Base-by-base conservation (phyloP, 2,797 vertebrate species). In the Sitta carolinensis region DNA sequence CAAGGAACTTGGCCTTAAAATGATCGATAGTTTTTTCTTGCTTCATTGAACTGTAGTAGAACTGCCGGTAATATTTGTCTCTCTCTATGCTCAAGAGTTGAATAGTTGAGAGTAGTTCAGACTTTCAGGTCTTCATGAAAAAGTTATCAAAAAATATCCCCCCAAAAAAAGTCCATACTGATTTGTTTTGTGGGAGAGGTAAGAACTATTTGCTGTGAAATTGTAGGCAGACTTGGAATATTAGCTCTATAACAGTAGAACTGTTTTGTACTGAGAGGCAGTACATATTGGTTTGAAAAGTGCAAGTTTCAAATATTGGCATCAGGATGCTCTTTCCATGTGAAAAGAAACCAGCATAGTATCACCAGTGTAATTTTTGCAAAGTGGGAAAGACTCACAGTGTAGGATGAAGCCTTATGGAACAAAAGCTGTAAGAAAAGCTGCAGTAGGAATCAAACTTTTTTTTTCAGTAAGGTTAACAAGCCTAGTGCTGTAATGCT, bases 271-370 rank as follows among this genome's bases (percentile, higher is more conserved):
- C 45, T n/a, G 25, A 14, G 77, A 55, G 22, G 29, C 22, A 7
- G 4, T 55, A 23, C 1, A 2, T 0, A 0, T 16, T 77, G 3
- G 1, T 77, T 70, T 48, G 13, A 43, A 14, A 4, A 20, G 26
- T 67, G 15, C 13, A 54, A 36, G n/a, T 62, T 77, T 36, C 36
- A 67, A 3, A 47, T 58, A 30, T 38, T 79, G 30, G 18, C 30
- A 51, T 88, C 27, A 19, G 25, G 48, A 40, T 62, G 22, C 20
- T 52, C 5, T 73, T 86, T 52, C 16, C 26, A 6, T 30, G 9
- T 61, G 47, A 57, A 70, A 51, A 54, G 36, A 57, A 59, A 45
- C 38, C 10, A 50, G 5, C 30, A 12, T 15, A 32, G 10, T 50
- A 74, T 13, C 29, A 30, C 51, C 25, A n/a, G 17, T 61, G 34